Percentiles rank a stretch among this genome's conserved stretches.
Conservation (phyloP, 2,888 invertebrate genomes). For the Torymus tubicola region DNA sequence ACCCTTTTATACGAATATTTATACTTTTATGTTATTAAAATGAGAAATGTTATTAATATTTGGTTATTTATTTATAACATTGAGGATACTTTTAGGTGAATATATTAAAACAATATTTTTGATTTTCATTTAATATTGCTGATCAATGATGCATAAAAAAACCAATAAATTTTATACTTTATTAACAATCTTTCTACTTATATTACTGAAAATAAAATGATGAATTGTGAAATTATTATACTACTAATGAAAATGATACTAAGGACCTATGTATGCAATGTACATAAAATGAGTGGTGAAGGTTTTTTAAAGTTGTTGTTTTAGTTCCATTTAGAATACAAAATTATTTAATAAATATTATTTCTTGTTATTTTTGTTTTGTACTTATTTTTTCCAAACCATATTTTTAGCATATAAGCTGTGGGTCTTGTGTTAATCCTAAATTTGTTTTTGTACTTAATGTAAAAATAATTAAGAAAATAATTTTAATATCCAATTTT, state of each 20-base stretch:
- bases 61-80: conserved; percentile 56
- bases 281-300: conserved; percentile 54
- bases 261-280: conserved; percentile 27
- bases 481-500: conserved; percentile 44
- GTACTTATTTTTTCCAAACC: conserved; percentile 45
- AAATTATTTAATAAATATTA: conserved; percentile 59
- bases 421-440: conserved; percentile 14
- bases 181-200: conserved; percentile 20
- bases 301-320: conserved; percentile 53
- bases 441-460: conserved; percentile 13
- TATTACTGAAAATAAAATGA: not conserved
- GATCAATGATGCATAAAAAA: conserved; percentile 9
- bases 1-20: conserved; percentile 40
- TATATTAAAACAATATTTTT: conserved; percentile 26
- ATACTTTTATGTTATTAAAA: conserved; percentile 37
- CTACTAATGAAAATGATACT: conserved; percentile 33
- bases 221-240: conserved; percentile 37
- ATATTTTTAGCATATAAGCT: conserved; percentile 23
- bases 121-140: conserved; percentile 17
- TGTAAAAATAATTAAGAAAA: conserved; percentile 13
- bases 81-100: conserved; percentile 24
- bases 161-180: conserved; percentile 16
- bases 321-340: conserved; percentile 40
- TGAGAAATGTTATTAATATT: conserved; percentile 47
- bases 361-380: conserved; percentile 57